phyloP scores from a whole-genome alignment of 2,888 invertebrate genomes.

The Tenthredo mesomela region DNA sequence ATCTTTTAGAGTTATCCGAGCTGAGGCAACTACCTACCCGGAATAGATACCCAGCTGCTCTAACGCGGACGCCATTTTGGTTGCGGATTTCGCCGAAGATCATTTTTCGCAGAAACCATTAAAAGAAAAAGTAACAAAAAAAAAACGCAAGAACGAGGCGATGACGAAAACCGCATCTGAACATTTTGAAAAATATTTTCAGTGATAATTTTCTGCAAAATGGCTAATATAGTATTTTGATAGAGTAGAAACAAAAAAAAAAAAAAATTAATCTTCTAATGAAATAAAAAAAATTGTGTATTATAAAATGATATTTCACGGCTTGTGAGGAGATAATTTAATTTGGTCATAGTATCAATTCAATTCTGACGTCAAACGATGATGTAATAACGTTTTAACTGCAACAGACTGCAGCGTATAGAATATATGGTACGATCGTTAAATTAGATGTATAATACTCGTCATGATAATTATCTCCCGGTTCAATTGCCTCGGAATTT shows the following conservation, averaged over 20 bases:
- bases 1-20: conserved; percentile 71
- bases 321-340: neutral
- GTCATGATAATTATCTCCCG: conserved; percentile 23
- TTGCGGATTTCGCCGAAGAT: neutral
- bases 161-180: too few species aligned
- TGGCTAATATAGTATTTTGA: too few species aligned
- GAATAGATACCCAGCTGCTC: conserved; percentile 61
- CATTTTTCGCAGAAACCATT: neutral
- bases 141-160: too few species aligned
- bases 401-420: neutral
- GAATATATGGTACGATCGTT: neutral
- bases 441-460: conserved; percentile 33
- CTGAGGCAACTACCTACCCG: conserved; percentile 63
- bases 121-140: too few species aligned
- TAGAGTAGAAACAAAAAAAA: neutral
- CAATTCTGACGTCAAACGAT: conserved; percentile 33
- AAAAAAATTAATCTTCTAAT: neutral
- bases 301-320: neutral
- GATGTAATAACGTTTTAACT: conserved; percentile 25
- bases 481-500: conserved; percentile 23
- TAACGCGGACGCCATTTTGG: conserved; percentile 17
- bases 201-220: too few species aligned
- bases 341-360: conserved; percentile 14
- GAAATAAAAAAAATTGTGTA: too few species aligned
- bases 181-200: neutral